Evolutionary conservation across 2,888 invertebrate species (phyloP), one percentile per base, ranked within the genome.

Genomic region (Coremacera marginata): DNA sequence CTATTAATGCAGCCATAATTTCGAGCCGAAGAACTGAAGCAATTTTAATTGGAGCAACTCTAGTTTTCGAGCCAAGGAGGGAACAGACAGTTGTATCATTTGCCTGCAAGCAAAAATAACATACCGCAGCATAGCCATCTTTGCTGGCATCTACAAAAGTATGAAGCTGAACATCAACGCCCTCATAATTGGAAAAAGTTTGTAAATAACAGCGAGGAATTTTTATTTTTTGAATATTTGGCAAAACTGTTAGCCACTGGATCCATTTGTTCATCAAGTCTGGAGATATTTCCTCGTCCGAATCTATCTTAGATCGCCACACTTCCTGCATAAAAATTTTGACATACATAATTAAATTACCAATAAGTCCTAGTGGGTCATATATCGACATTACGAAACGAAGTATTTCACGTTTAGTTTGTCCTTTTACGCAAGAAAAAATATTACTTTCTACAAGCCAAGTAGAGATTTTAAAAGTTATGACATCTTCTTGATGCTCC

Each of bases 1-100:
- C 80, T n/a, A 77, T 79, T 60, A 78, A 31, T 5, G 79, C 80
- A 2, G 81, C 80, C 71, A 80, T 78, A 37, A 80, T 51, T 34
- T 81, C 80, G 2, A 81, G 34, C 0, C 76, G 70, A 0, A 77
- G 78, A 57, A 80, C 79, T 3, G 78, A 81, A 8, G 76, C 14
- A 25, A 78, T 57, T 73, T 75, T 79, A 70, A 80, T 22, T 2
- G 81, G 81, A 4, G 80, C 79, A 5, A 80, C 77, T 63, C 76
- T 79, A 5, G 77, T 79, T 77, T 68, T 77, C 0, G 77, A 77
- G 4, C 79, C 77, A 11, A 77, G 16, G 2, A 76, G 51, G 19
- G 79, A 71, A 22, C 75, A 79, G n/a, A 25, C 37, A 0, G n/a
- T 34, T 34, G 8, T 71, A 14, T 70, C 57, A 34, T 19, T 8